A percentile compares a stretch with the other conserved stretches of the same genome.
These are phyloP conservation scores for Hydractinia echinata DNA, from an alignment of 30 jellyfish, hydroid and myxozoan species.

Conservation along the genomic window DNA sequence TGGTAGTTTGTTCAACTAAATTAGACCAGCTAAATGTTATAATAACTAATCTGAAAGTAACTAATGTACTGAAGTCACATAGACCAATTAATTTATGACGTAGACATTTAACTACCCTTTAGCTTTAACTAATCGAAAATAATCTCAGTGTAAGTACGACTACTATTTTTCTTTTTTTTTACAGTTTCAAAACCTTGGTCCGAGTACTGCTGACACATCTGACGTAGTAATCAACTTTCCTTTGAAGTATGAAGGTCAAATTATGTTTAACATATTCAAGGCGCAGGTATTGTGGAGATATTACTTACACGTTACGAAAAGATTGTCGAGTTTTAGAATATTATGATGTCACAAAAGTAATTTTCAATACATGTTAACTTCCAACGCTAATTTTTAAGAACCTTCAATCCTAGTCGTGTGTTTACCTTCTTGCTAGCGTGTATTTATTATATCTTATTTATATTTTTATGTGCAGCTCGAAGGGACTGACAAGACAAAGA, in stretches of 20 bases:
- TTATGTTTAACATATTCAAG: slow-evolving; percentile 51
- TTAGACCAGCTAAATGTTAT: too few species aligned
- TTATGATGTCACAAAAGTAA: too few species aligned
- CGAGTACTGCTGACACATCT: slow-evolving; percentile 73
- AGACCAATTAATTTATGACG: too few species aligned
- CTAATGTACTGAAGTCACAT: too few species aligned
- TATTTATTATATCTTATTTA: background rate
- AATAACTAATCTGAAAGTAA: background rate
- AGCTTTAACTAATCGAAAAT: background rate
- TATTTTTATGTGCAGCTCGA: slow-evolving; percentile 10
- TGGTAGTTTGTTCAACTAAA: too few species aligned
- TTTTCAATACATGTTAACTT: too few species aligned
- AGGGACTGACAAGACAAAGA: background rate
- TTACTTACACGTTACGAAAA: too few species aligned
- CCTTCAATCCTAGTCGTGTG: background rate
- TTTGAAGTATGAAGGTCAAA: slow-evolving; percentile 40
- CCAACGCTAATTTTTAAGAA: background rate
- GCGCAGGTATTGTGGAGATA: background rate
- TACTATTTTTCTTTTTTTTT: background rate
- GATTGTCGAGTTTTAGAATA: too few species aligned
- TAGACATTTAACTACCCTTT: too few species aligned
- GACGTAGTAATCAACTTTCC: slow-evolving; percentile 57
- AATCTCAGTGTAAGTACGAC: background rate
- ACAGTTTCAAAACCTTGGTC: slow-evolving; percentile 88
- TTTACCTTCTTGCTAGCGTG: background rate